Evolutionary conservation across 1,140 invertebrate genomes (phyloP).

Genomic region (Idris sp.): DNA sequence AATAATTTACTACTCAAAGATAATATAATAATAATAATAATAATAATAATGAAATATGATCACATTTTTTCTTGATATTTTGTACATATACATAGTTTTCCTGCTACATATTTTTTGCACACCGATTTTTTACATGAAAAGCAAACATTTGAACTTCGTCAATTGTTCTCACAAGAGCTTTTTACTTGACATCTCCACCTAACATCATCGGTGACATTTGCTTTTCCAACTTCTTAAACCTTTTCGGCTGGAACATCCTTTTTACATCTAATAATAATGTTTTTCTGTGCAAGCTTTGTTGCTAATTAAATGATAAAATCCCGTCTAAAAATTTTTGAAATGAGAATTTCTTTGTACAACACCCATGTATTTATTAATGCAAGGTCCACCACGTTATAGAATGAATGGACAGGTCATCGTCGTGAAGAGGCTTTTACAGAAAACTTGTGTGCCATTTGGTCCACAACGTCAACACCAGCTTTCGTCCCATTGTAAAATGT

Average conservation of each 20-base stretch:
- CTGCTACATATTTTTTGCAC: conserved; percentile 16
- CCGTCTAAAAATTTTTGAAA: conserved; percentile 4
- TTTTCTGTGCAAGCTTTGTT: conserved; percentile 7
- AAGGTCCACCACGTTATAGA: conserved; percentile 66
- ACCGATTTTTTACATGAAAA: conserved; percentile 1
- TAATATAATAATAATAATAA: not conserved
- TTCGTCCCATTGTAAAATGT: conserved; percentile 64
- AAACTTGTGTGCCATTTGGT: conserved; percentile 64
- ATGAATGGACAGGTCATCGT: conserved; percentile 66
- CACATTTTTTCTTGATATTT: not conserved
- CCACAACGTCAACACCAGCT: conserved; percentile 55
- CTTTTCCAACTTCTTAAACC: no score
- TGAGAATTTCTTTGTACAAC: conserved; percentile 44
- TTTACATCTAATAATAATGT: not conserved
- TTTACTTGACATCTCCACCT: conserved; percentile 16
- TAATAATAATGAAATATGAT: no score
- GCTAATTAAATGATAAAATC: conserved; percentile 16
- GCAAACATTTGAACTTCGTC: conserved; percentile 15
- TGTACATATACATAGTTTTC: conserved; percentile 4
- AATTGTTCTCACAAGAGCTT: conserved; percentile 1
- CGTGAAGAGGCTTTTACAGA: conserved; percentile 52
- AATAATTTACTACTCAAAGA: no score
- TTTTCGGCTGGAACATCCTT: not conserved
- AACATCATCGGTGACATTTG: conserved; percentile 1
- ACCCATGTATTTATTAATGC: conserved; percentile 63